Evolutionary conservation across 2,888 invertebrate genomes (phyloP).

Genomic region (Sicus ferrugineus): DNA sequence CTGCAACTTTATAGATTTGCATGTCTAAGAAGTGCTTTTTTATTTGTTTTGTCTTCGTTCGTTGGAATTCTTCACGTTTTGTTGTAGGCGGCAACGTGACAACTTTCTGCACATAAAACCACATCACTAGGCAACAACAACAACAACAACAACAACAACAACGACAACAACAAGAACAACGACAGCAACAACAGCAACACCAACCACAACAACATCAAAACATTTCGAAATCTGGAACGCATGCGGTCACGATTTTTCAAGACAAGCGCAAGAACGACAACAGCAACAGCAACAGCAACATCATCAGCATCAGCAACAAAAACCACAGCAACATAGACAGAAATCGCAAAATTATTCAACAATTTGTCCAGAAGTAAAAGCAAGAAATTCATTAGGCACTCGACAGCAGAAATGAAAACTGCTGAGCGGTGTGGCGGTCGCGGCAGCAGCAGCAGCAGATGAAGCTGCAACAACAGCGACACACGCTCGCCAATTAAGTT

Average conservation of each 20-base stretch:
- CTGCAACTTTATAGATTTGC: no score
- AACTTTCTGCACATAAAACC: constrained; percentile 9
- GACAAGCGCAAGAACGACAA: constrained; percentile 26
- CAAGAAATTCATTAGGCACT: constrained; percentile 17
- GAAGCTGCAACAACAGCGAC: constrained; percentile 22
- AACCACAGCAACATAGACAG: constrained; percentile 18
- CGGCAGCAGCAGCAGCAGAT: neutral
- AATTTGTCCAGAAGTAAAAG: constrained; percentile 32
- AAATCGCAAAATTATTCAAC: constrained; percentile 33
- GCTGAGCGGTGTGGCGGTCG: constrained; percentile 14
- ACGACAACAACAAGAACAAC: neutral
- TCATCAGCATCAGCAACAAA: neutral
- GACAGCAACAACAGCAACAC: constrained; percentile 34
- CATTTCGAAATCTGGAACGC: constrained; percentile 38
- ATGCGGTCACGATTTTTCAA: constrained; percentile 32
- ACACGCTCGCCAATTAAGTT: constrained; percentile 53
- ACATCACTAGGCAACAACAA: neutral
- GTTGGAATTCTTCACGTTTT: constrained; percentile 5
- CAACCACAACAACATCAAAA: constrained; percentile 38
- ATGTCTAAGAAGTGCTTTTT: neutral
- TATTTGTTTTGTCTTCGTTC: neutral
- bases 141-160: neutral
- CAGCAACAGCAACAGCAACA: constrained; percentile 10
- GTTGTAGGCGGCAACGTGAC: constrained; percentile 27
- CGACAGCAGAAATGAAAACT: constrained; percentile 20